A percentile compares a stretch with the other conserved stretches of the same genome.
Conservation (phyloP, 2,888 invertebrate species). For the Ormyrus thymus region DNA sequence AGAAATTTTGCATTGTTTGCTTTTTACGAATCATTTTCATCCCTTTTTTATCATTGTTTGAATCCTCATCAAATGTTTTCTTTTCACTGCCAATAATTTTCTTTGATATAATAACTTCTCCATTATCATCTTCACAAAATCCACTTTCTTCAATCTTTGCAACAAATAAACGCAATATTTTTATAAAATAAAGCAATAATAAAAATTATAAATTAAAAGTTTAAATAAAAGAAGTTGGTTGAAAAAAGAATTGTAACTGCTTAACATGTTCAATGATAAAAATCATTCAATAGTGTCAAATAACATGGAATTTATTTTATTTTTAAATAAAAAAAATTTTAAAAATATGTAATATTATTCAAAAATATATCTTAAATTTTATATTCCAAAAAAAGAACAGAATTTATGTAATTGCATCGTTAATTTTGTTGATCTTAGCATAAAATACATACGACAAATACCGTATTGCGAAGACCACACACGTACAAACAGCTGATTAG, state of each 20-base stretch:
- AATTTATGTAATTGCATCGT: slow-evolving; percentile 19
- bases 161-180: slow-evolving; percentile 34
- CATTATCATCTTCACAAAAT: slow-evolving; percentile 52
- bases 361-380: background rate
- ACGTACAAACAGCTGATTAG: slow-evolving; percentile 49
- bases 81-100: slow-evolving; percentile 34
- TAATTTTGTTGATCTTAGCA: background rate
- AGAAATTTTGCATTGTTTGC: background rate
- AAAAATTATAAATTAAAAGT: background rate
- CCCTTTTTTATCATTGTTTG: background rate
- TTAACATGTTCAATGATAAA: too few relatives aligned
- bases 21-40: slow-evolving; percentile 28
- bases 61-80: background rate
- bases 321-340: background rate
- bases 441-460: background rate
- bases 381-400: slow-evolving; percentile 30
- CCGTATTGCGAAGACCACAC: slow-evolving; percentile 14
- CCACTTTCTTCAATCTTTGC: slow-evolving; percentile 58
- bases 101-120: slow-evolving; percentile 55
- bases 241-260: too few relatives aligned
- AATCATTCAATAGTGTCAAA: too few relatives aligned
- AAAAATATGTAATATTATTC: background rate
- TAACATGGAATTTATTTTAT: too few relatives aligned
- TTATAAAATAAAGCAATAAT: background rate
- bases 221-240: too few relatives aligned